A percentile compares a stretch with the other conserved stretches of the same genome.
phyloP scores from a whole-genome alignment of 1,140 invertebrate genomes.

The Drosophila watanabei region DNA sequence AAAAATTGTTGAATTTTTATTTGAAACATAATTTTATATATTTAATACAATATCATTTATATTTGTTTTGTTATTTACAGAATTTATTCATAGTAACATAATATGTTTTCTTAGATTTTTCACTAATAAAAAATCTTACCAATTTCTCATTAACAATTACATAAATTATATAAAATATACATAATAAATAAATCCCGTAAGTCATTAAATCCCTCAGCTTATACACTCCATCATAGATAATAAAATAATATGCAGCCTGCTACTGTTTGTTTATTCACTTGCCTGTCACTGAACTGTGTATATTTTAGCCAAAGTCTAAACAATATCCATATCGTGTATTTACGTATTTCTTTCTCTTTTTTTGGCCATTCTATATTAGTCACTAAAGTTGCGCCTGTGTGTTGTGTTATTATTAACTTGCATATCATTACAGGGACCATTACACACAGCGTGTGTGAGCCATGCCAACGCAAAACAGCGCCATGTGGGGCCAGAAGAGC shows the following conservation, averaged over 20 bases:
- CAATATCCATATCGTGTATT: constrained; percentile 3
- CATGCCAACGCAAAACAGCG: constrained; percentile 66
- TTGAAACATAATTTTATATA: too few relatives aligned
- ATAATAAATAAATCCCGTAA: neutral
- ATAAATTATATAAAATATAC: neutral
- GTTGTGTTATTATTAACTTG: constrained; percentile 24
- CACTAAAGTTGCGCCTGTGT: neutral
- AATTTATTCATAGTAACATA: too few relatives aligned
- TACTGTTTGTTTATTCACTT: constrained; percentile 8
- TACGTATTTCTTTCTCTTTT: neutral
- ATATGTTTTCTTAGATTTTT: too few relatives aligned
- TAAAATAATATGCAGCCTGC: neutral
- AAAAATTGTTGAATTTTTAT: too few relatives aligned
- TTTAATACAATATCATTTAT: too few relatives aligned
- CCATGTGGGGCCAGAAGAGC: constrained; percentile 61
- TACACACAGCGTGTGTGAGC: constrained; percentile 27
- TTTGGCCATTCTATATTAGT: neutral
- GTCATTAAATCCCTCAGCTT: neutral
- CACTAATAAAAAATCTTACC: accelerated
- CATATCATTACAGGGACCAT: constrained; percentile 49
- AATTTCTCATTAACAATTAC: neutral
- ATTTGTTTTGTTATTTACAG: too few relatives aligned
- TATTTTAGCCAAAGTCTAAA: neutral
- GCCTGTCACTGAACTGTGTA: constrained; percentile 3
- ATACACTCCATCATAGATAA: constrained; percentile 4